Base-by-base conservation (phyloP, 2,113 vertebrate genomes). In the Caloenas nicobarica region DNA sequence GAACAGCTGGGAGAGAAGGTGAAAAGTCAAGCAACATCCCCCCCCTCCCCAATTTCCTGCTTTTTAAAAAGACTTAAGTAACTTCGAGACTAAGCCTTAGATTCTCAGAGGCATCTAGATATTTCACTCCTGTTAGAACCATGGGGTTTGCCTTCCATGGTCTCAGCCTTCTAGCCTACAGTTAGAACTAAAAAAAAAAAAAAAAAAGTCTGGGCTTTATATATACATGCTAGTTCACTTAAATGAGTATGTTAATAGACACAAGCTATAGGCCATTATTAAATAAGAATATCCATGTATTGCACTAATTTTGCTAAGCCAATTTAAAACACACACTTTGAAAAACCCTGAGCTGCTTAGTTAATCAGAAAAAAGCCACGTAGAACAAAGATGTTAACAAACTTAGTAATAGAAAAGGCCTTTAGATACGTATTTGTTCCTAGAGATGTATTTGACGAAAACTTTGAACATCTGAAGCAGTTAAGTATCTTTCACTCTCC, bases 281-380 rank as follows among this genome's bases (percentile, higher is more conserved):
- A 91, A 96, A 40, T 79, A 86, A 91, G 48, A 81, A 66, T 53
- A 88, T 18, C 31, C 14, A 34, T 3, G 25, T 36, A 10, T 42
- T 87, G 65, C 56, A 84, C 53, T 81, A 65, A 89, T 84, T 92
- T 71, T 93, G 36, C 51, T 71, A 65, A 74, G 42, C 62, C 86
- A 92, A 79, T 89, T 94, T 91, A 89, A 91, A 93, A 18, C 11
- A 77, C 12, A 57, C 16, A 76, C 38, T 81, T 53, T 58, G 69
- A 92, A 69, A 95, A 92, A 58, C 28, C 7, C n/a, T 28, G 33
- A 81, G 57, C 57, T 88, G 54, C 22, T 93, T 93, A 85, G 91
- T 91, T 93, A 69, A 87, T 68, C 79, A 65, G 33, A 24, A 82
- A 42, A 86, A 33, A 29, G 0, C 0, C 36, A 86, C 2, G 1